Percentiles rank a stretch among this genome's conserved stretches.
Evolutionary conservation across 2,888 invertebrate species (phyloP).

Genomic region (Leptinotarsa peninsularis): DNA sequence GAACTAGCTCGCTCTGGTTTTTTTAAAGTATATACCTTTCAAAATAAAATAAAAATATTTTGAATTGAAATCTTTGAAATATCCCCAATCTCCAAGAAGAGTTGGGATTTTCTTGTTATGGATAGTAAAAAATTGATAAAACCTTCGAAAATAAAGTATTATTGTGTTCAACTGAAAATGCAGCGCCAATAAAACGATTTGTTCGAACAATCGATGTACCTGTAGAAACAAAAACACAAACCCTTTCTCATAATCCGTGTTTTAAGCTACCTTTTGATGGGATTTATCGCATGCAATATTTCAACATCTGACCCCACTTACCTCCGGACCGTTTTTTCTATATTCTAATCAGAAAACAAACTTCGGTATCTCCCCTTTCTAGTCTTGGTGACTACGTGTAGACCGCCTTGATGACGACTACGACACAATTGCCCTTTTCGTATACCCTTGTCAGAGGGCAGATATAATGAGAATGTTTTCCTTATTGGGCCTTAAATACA

Average conservation of each 20-base stretch:
- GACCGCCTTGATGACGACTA: conserved; percentile 29
- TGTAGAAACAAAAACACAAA: conserved; percentile 7
- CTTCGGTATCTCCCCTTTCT: conserved; percentile 26
- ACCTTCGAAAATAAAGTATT: not conserved
- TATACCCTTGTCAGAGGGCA: conserved; percentile 39
- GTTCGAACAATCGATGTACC: not conserved
- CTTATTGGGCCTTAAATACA: conserved; percentile 40
- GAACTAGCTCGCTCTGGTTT: too few relatives aligned
- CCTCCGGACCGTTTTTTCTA: not conserved
- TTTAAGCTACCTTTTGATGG: not conserved
- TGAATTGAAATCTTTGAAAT: too few relatives aligned
- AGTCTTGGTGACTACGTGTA: conserved; percentile 15
- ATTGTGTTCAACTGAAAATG: not conserved
- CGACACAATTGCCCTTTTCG: conserved; percentile 37
- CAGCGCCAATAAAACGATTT: conserved; percentile 1
- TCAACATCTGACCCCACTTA: conserved; percentile 20
- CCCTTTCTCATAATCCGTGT: conserved; percentile 5
- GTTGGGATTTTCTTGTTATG: not conserved
- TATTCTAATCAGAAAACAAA: conserved; percentile 26
- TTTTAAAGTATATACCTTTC: too few relatives aligned
- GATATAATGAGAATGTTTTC: conserved; percentile 42
- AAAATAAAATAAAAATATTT: too few relatives aligned
- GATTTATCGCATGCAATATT: conserved; percentile 17
- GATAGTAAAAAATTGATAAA: not conserved
- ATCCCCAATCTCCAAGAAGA: too few relatives aligned